These are phyloP conservation scores for Ameiurus melas DNA, from an alignment of 2,113 vertebrate species.

Conservation along the genomic window DNA sequence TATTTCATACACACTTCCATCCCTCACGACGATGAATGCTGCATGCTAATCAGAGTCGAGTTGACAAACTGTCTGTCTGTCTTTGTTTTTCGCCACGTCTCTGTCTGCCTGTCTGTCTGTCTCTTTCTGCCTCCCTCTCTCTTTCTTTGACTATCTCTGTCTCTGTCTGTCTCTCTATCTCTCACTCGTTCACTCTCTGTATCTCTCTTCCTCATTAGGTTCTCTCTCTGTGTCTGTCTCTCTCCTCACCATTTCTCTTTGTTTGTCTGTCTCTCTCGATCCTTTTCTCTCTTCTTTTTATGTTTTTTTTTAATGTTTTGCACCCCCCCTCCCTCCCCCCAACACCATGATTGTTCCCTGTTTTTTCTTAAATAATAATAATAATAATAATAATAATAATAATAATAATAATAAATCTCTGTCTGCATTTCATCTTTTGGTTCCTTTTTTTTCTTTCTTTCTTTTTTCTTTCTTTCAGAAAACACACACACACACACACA, in stretches of 20 bases:
- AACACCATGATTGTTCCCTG: neutral
- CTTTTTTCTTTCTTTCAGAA: neutral
- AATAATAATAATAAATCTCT: neutral
- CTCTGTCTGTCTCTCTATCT: neutral
- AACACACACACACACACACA: neutral
- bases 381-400: no score
- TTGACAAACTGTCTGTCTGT: neutral
- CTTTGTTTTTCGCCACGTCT: neutral
- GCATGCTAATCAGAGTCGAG: conserved; percentile 37
- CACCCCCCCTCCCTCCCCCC: neutral
- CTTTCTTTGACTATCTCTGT: neutral
- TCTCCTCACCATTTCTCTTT: neutral
- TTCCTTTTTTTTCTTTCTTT: neutral
- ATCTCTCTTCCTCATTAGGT: neutral
- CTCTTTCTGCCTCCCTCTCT: neutral
- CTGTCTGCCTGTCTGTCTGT: neutral
- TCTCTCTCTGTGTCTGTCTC: neutral
- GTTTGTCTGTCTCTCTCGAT: neutral
- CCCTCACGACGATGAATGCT: conserved; percentile 16
- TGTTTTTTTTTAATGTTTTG: no score
- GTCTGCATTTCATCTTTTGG: neutral
- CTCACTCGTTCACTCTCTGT: neutral
- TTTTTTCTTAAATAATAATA: neutral
- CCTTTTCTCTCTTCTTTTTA: neutral
- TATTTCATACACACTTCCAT: conserved; percentile 45